A percentile compares a stretch with the other conserved stretches of the same genome.
phyloP scores from a whole-genome alignment of 2,113 vertebrate species.

The Notechis scutatus region DNA sequence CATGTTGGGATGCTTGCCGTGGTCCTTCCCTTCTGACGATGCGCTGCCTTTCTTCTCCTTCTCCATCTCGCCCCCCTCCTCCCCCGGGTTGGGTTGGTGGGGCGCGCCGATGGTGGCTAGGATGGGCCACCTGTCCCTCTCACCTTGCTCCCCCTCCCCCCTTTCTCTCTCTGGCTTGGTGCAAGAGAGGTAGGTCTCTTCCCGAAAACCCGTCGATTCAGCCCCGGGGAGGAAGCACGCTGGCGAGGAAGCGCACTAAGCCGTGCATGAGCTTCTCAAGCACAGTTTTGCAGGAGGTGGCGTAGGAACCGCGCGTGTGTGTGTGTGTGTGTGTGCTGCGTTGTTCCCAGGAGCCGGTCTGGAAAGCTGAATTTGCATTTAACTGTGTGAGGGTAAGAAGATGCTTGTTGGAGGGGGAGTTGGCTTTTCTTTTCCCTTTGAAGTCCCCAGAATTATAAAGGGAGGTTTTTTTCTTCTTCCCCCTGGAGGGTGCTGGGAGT shows the following conservation, averaged over 20 bases:
- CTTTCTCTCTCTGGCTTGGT: slow-evolving; percentile 25
- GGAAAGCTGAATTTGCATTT: slow-evolving; percentile 76
- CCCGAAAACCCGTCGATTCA: slow-evolving; percentile 65
- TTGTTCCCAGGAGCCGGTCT: slow-evolving; percentile 70
- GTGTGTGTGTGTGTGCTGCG: slow-evolving; percentile 55
- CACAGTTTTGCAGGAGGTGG: slow-evolving; percentile 81
- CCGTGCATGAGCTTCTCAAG: slow-evolving; percentile 66
- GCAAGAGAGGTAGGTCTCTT: slow-evolving; percentile 21
- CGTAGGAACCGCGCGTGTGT: slow-evolving; percentile 67
- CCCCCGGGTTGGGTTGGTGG: slow-evolving; percentile 70
- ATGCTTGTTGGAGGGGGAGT: not conserved
- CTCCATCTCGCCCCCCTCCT: slow-evolving; percentile 77
- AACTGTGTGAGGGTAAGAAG: slow-evolving; percentile 72
- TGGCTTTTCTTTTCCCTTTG: slow-evolving; percentile 16
- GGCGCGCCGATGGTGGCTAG: slow-evolving; percentile 87
- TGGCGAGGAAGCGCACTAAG: slow-evolving; percentile 76
- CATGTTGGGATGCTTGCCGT: slow-evolving; percentile 90
- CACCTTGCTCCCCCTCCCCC: slow-evolving; percentile 50
- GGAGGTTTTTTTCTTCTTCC: not conserved
- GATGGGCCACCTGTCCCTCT: slow-evolving; percentile 31
- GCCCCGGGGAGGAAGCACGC: slow-evolving; percentile 54
- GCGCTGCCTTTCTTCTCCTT: slow-evolving; percentile 85
- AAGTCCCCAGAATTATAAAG: slow-evolving; percentile 27
- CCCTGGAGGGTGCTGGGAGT: slow-evolving; percentile 9
- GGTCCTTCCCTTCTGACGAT: slow-evolving; percentile 80